Conservation (phyloP, 2,113 vertebrate species). For the Penelope pileata region DNA sequence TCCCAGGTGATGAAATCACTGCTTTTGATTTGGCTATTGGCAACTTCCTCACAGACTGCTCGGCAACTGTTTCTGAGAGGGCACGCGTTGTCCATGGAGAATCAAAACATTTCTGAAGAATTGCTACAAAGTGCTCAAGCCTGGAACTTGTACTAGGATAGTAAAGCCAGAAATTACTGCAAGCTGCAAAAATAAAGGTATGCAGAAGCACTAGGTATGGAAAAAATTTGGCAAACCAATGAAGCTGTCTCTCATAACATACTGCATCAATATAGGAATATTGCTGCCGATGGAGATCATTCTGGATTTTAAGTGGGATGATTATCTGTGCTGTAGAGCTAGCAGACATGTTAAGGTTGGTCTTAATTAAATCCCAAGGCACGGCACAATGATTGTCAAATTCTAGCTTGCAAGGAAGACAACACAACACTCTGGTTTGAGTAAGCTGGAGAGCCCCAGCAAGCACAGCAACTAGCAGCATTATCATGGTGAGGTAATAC, state of each 20-base stretch:
- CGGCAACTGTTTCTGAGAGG: slow-evolving; percentile 84
- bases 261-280: slow-evolving; percentile 84
- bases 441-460: slow-evolving; percentile 84
- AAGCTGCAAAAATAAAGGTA: slow-evolving; percentile 83
- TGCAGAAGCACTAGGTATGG: slow-evolving; percentile 87
- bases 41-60: slow-evolving; percentile 78
- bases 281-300: slow-evolving; percentile 83
- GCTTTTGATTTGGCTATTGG: slow-evolving; percentile 73
- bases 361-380: slow-evolving; percentile 77
- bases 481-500: slow-evolving; percentile 87
- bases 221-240: slow-evolving; percentile 88
- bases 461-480: slow-evolving; percentile 84
- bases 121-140: slow-evolving; percentile 85
- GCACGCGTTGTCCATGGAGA: slow-evolving; percentile 87
- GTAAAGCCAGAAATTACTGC: slow-evolving; percentile 87
- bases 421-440: slow-evolving; percentile 82
- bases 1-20: slow-evolving; percentile 66
- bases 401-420: slow-evolving; percentile 84
- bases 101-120: slow-evolving; percentile 87
- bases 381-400: slow-evolving; percentile 78
- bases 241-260: slow-evolving; percentile 83
- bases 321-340: not conserved
- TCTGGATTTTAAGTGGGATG: slow-evolving; percentile 75
- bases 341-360: slow-evolving; percentile 66
- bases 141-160: slow-evolving; percentile 86